These are phyloP conservation scores for Coreoperca whiteheadi DNA, from an alignment of 2,113 vertebrate species.

Conservation along the genomic window DNA sequence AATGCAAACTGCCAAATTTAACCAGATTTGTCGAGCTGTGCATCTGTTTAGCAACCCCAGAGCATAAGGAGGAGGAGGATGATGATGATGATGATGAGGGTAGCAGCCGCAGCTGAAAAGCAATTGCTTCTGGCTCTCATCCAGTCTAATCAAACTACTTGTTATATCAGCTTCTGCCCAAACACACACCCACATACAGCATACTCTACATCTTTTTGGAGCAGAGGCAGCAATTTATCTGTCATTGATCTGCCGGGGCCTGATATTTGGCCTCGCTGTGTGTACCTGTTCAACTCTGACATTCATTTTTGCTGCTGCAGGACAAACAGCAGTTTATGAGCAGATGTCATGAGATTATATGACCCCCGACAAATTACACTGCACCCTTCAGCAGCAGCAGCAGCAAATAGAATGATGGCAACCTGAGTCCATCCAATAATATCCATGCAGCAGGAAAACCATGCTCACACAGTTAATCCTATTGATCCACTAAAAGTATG, in stretches of 20 bases:
- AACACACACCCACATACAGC: not conserved
- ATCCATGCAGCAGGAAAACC: not conserved
- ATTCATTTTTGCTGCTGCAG: conserved; percentile 53
- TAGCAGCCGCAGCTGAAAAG: conserved; percentile 41
- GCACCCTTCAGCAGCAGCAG: conserved; percentile 27
- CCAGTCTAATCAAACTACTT: conserved; percentile 49
- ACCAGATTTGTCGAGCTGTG: conserved; percentile 54
- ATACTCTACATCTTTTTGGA: conserved; percentile 22
- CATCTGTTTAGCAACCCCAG: conserved; percentile 56
- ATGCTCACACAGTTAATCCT: not conserved
- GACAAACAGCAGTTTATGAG: conserved; percentile 66
- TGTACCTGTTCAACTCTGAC: conserved; percentile 48
- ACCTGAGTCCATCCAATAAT: conserved; percentile 19
- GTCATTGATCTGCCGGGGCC: not conserved
- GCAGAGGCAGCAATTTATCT: conserved; percentile 29
- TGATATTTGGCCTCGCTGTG: conserved; percentile 43
- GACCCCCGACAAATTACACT: conserved; percentile 46
- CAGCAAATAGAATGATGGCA: conserved; percentile 33
- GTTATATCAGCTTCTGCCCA: conserved; percentile 27
- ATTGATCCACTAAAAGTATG: conserved; percentile 2
- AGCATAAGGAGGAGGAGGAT: conserved; percentile 17
- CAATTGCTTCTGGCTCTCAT: conserved; percentile 37
- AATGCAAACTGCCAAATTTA: conserved; percentile 63
- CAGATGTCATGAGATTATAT: conserved; percentile 54
- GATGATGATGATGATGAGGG: conserved; percentile 17